Base-by-base conservation (phyloP, 2,113 vertebrate species). In the Psammodynastes pulverulentus region DNA sequence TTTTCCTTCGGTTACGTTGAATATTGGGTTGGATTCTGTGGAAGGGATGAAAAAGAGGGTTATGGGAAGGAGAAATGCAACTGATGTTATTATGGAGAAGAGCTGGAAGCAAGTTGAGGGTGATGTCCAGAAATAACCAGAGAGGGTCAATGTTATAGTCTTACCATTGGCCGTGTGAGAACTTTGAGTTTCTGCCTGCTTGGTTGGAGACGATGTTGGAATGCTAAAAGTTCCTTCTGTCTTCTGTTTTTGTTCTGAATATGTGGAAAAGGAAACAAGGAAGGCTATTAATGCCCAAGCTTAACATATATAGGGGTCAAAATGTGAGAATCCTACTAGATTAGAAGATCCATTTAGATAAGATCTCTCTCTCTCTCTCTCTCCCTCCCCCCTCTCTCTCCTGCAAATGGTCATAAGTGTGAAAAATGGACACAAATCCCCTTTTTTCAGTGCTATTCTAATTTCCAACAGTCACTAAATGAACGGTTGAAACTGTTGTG, bases 131-230 rank as follows among this genome's bases (percentile, higher is more conserved):
- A 56, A 62, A 49, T 86, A 26, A 26, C 12, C 34, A 15, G 2
- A 29, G 29, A 72, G 26, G 43, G 45, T 90, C 17, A 90, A 21
- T 85, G 53, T 45, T 4, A 0, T 1, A 54, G 0, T 1, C 1
- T 0, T 89, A 92, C 91, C 29, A 0, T 23, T 53, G 19, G 19
- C 23, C 1, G 52, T 3, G 2, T 56, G 12, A n/a, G 39, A 84
- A 54, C 23, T 46, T 21, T 43, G 34, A 34, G 3, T 19, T 48
- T 43, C 23, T 29, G 26, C 1, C 34, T 8, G 51, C 15, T 0
- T n/a, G 67, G 1, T 72, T 84, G 62, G 39, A 1, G 49, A 45
- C 5, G 49, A 39, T n/a, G 34, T 46, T 45, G 39, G 48, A 23
- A 12, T 9, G 21, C 39, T 79, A 23, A 43, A 29, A 0, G 29